Conservation (phyloP, 1,140 invertebrate genomes). For the Drosophila grimshawi region DNA sequence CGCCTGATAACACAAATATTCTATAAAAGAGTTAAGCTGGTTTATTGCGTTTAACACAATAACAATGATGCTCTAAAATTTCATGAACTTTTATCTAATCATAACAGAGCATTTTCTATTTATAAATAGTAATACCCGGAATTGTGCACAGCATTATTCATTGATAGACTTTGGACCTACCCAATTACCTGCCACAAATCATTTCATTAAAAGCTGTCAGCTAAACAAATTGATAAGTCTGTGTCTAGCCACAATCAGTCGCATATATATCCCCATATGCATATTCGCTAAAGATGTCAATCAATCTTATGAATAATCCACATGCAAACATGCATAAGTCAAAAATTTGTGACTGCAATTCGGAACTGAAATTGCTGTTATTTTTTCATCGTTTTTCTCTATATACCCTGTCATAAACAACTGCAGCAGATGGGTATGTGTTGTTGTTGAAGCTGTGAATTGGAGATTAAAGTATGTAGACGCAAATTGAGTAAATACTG, state of each 20-base stretch:
- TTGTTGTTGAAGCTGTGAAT: not conserved
- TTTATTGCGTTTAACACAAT: conserved; percentile 5
- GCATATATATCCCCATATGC: conserved; percentile 17
- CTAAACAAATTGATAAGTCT: not conserved
- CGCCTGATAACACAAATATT: too few species aligned
- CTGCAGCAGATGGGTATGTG: not conserved
- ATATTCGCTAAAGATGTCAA: conserved; percentile 66
- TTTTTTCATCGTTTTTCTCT: conserved; percentile 21
- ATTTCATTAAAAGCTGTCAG: conserved; percentile 26
- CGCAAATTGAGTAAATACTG: not conserved
- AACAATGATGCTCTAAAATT: not conserved
- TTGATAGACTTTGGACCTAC: conserved; percentile 69
- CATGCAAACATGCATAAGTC: conserved; percentile 39
- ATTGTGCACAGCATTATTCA: not conserved
- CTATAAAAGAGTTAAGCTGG: not conserved
- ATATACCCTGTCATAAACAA: conserved; percentile 10
- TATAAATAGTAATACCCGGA: not conserved
- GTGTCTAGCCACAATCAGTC: conserved; percentile 5
- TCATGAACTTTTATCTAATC: too few species aligned
- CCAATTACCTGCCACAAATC: conserved; percentile 45
- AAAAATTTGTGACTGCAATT: conserved; percentile 21
- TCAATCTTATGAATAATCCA: conserved; percentile 69
- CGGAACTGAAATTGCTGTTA: conserved; percentile 7
- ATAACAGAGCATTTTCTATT: not conserved
- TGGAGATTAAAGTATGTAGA: not conserved